Evolutionary conservation across 1,140 invertebrate genomes (phyloP).

Genomic region (Paraescarpia echinospica): DNA sequence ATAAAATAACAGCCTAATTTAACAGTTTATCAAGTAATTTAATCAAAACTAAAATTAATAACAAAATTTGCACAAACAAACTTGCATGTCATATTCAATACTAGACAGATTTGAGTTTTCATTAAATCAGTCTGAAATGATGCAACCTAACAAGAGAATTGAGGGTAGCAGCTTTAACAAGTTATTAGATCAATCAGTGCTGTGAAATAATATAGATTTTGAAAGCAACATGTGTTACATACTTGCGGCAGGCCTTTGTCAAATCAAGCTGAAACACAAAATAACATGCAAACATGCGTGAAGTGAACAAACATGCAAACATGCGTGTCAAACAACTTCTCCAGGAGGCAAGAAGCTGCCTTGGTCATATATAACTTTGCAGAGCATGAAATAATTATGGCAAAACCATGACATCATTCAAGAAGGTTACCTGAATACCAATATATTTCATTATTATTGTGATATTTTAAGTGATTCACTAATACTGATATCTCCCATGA

Average conservation of each 20-base stretch:
- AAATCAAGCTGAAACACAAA: neutral
- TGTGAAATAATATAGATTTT: neutral
- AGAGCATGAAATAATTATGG: neutral
- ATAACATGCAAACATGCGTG: neutral
- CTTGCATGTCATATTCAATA: too few relatives aligned
- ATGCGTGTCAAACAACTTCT: neutral
- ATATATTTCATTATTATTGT: neutral
- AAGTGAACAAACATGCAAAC: neutral
- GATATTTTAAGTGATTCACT: neutral
- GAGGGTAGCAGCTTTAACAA: neutral
- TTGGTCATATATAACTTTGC: too few relatives aligned
- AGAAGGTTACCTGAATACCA: neutral
- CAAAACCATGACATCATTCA: neutral
- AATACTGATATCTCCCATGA: neutral
- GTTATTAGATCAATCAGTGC: neutral
- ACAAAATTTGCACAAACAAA: too few relatives aligned
- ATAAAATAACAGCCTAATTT: too few relatives aligned
- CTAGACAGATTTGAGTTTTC: too few relatives aligned
- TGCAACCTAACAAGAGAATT: too few relatives aligned
- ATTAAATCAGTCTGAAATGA: too few relatives aligned
- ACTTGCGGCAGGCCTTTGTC: neutral
- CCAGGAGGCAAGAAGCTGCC: neutral
- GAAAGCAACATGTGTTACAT: neutral
- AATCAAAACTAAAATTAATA: too few relatives aligned
- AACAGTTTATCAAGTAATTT: too few relatives aligned